Percentiles rank a stretch among this genome's conserved stretches.
Evolutionary conservation across 2,888 invertebrate species (phyloP).

Genomic region (Cheilosia soror): DNA sequence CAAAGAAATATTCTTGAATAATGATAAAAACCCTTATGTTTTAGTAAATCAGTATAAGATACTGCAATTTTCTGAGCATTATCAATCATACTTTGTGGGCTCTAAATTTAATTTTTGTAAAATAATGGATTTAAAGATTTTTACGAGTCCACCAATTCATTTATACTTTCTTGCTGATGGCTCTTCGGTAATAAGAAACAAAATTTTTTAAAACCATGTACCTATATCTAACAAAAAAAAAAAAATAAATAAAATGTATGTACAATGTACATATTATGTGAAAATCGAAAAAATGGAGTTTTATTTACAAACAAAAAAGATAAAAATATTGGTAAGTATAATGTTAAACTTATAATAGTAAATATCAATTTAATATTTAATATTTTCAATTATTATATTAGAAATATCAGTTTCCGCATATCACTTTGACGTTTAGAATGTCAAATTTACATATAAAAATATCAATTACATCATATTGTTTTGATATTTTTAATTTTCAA

Average conservation of each 20-base stretch:
- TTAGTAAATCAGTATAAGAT: constrained; percentile 1
- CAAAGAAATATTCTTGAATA: not conserved
- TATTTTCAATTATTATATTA: not conserved
- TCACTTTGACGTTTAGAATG: not conserved
- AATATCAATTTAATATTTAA: not conserved
- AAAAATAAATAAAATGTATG: not conserved
- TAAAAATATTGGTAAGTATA: not conserved
- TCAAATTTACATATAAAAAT: constrained; percentile 1
- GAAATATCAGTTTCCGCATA: not conserved
- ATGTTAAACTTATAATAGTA: not conserved
- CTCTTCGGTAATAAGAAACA: constrained; percentile 1
- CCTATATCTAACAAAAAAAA: not conserved
- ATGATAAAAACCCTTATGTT: not conserved
- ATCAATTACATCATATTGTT: not conserved
- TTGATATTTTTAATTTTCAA: constrained; percentile 1
- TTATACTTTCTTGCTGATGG: not conserved
- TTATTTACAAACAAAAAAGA: not conserved
- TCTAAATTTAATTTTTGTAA: not conserved
- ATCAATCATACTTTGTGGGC: not conserved
- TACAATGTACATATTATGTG: too few relatives aligned
- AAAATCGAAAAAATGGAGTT: not conserved
- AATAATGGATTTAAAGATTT: not conserved
- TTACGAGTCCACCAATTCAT: constrained; percentile 10
- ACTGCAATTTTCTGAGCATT: not conserved
- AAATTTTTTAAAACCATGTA: constrained; percentile 4